A percentile compares a stretch with the other conserved stretches of the same genome.
These are phyloP conservation scores for Hermaeophaga mercurialis DNA, from an alignment of 2,888 invertebrate genomes.

Conservation along the genomic window DNA sequence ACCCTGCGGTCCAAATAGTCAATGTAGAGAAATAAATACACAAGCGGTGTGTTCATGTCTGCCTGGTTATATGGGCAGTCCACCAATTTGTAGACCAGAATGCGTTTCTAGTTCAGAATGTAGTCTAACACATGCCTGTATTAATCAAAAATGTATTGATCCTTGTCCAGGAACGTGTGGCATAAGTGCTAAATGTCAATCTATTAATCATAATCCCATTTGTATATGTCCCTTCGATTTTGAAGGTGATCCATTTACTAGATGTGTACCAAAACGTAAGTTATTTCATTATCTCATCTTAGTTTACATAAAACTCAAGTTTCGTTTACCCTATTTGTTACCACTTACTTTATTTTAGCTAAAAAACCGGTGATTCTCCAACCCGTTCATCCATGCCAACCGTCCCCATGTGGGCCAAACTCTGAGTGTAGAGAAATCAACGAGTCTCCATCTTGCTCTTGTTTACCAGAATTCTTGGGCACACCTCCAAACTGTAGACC, in stretches of 20 bases:
- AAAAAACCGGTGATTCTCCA: conserved; percentile 47
- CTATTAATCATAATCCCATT: conserved; percentile 74
- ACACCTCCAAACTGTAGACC: conserved; percentile 74
- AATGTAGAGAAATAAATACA: conserved; percentile 72
- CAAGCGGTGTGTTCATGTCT: conserved; percentile 77
- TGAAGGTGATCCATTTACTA: conserved; percentile 70
- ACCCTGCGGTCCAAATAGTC: conserved; percentile 78
- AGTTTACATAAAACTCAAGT: not conserved
- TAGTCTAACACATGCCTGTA: conserved; percentile 68
- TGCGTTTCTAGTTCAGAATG: conserved; percentile 77
- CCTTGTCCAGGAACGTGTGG: conserved; percentile 78
- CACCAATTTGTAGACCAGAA: conserved; percentile 75
- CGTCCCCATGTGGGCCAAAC: conserved; percentile 72
- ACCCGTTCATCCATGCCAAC: conserved; percentile 65
- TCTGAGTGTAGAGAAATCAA: conserved; percentile 67
- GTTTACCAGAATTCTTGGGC: conserved; percentile 70
- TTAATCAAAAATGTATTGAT: conserved; percentile 71
- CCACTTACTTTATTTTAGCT: conserved; percentile 39
- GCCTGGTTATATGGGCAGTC: conserved; percentile 67
- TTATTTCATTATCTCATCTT: not conserved
- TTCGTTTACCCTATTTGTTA: not conserved
- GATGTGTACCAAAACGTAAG: conserved; percentile 57
- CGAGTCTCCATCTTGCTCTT: conserved; percentile 71
- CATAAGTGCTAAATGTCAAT: conserved; percentile 71
- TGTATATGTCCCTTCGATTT: conserved; percentile 67